Evolutionary conservation across 2,888 invertebrate species (phyloP).

Genomic region (Lycophotia porphyrea): DNA sequence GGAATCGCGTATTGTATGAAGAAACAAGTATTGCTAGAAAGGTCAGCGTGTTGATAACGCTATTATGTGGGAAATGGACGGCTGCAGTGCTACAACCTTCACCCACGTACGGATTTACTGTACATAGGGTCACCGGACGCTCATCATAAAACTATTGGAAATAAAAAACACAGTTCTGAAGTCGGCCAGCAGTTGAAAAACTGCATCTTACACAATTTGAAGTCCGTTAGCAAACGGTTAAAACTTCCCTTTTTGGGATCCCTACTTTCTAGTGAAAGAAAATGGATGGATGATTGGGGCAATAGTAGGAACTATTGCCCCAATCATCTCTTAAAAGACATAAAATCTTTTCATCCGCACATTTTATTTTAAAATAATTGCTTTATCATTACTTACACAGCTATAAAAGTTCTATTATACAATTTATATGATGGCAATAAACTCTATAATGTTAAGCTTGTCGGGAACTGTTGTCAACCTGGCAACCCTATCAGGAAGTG

Average conservation of each 20-base stretch:
- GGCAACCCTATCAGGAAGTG: conserved; percentile 69
- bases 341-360: neutral
- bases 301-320: too few species aligned
- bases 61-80: conserved; percentile 56
- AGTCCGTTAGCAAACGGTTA: neutral
- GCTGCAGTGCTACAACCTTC: conserved; percentile 53
- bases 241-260: neutral
- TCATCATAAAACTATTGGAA: neutral
- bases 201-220: neutral
- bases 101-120: conserved; percentile 34
- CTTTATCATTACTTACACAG: neutral
- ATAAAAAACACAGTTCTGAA: neutral
- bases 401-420: conserved; percentile 1
- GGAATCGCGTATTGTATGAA: conserved; percentile 21
- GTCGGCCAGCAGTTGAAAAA: neutral
- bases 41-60: conserved; percentile 61
- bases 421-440: conserved; percentile 1
- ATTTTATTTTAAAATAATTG: neutral
- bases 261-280: neutral
- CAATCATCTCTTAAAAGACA: neutral
- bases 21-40: conserved; percentile 50
- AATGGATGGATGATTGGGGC: neutral
- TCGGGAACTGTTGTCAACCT: conserved; percentile 36
- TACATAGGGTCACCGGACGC: conserved; percentile 40
- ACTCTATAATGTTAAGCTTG: neutral